A percentile compares a stretch with the other conserved stretches of the same genome.
These are phyloP conservation scores for Phylloscopus whistleri DNA, from an alignment of 2,113 vertebrate species.

Conservation along the genomic window DNA sequence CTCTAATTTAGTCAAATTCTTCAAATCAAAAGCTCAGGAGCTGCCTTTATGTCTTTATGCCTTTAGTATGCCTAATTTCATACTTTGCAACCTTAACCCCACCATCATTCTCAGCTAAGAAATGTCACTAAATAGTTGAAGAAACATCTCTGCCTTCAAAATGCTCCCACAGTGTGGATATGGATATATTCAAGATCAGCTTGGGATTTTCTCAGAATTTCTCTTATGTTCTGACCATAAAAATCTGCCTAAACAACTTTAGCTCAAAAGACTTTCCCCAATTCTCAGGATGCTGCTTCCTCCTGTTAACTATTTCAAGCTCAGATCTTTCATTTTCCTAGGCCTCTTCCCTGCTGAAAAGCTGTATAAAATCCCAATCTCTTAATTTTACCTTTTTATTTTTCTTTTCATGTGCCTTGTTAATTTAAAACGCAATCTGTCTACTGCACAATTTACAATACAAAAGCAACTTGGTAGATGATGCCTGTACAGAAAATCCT, in stretches of 20 bases:
- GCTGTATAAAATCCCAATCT: background rate
- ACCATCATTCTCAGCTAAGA: background rate
- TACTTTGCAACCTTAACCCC: background rate
- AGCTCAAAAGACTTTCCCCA: background rate
- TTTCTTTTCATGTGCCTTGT: background rate
- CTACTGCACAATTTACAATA: background rate
- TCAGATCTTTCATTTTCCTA: background rate
- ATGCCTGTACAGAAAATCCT: background rate
- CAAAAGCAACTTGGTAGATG: background rate
- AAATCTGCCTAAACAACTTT: background rate
- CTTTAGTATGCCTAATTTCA: background rate
- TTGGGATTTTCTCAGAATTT: background rate
- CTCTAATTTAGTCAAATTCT: background rate
- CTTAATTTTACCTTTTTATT: background rate
- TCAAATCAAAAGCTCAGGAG: background rate
- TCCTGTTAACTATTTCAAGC: background rate
- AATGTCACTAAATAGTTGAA: background rate
- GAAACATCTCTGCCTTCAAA: background rate
- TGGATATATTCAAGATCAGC: background rate
- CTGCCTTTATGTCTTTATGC: background rate
- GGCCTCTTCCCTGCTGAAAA: background rate
- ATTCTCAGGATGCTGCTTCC: background rate
- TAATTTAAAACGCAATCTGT: accelerated
- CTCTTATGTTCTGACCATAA: background rate
- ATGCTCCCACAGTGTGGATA: background rate